phyloP scores from a whole-genome alignment of 2,888 invertebrate species.

The Tetragonula carbonaria region DNA sequence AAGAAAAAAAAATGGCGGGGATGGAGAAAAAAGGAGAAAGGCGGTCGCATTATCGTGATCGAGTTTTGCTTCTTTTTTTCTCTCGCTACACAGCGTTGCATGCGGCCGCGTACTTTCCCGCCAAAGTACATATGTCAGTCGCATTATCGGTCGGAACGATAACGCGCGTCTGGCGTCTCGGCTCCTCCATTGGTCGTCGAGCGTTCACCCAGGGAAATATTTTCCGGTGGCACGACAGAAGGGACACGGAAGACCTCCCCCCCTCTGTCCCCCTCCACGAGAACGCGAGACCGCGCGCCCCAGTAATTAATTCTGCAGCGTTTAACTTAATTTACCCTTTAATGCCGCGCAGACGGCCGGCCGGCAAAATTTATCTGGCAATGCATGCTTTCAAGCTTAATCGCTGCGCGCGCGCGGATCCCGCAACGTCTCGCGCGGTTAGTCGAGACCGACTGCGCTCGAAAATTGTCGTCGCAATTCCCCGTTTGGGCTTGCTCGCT shows the following conservation, averaged over 20 bases:
- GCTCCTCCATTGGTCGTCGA: background rate
- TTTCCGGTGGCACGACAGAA: constrained; percentile 24
- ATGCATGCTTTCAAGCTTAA: constrained; percentile 62
- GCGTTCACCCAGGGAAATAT: constrained; percentile 30
- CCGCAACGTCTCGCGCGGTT: constrained; percentile 33
- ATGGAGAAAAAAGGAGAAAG: background rate
- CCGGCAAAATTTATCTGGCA: constrained; percentile 62
- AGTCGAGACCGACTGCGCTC: too few relatives aligned
- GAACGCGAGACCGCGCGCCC: constrained; percentile 19
- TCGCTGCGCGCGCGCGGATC: constrained; percentile 53
- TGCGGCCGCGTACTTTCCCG: constrained; percentile 28
- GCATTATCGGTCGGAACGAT: constrained; percentile 41
- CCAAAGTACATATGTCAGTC: constrained; percentile 31
- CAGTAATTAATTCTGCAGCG: constrained; percentile 66
- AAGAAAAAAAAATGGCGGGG: too few relatives aligned
- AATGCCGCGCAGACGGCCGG: constrained; percentile 49
- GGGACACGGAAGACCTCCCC: background rate
- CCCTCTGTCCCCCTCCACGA: too few relatives aligned
- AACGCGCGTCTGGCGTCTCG: constrained; percentile 4
- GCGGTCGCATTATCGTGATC: constrained; percentile 18
- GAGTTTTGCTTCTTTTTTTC: background rate
- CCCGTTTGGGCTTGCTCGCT: too few relatives aligned
- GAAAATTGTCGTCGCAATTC: too few relatives aligned
- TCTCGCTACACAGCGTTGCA: constrained; percentile 12
- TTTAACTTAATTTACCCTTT: constrained; percentile 71